phyloP scores from a whole-genome alignment of 2,797 vertebrate species.

The Spea hammondii region DNA sequence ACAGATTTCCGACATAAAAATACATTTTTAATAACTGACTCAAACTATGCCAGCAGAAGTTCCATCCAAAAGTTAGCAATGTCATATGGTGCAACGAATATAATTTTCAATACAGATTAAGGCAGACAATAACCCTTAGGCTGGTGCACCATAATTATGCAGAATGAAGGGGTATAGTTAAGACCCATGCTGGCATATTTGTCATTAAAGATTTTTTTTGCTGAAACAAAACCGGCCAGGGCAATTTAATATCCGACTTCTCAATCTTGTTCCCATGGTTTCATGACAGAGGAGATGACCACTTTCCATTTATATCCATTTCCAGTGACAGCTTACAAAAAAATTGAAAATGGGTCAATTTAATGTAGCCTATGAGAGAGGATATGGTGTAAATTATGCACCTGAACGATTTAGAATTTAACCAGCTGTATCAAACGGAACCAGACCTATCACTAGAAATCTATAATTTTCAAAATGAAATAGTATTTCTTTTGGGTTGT shows the following conservation, averaged over 20 bases:
- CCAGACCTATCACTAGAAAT: neutral
- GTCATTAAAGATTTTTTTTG: conserved; percentile 55
- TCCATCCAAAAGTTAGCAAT: neutral
- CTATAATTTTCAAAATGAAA: neutral
- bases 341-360: conserved; percentile 61
- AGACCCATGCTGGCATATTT: conserved; percentile 52
- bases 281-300: conserved; percentile 57
- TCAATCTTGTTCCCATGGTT: conserved; percentile 72
- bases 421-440: conserved; percentile 41
- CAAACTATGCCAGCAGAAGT: neutral
- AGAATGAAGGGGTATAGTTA: conserved; percentile 52
- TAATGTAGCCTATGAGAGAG: conserved; percentile 61
- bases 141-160: conserved; percentile 54
- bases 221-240: conserved; percentile 57
- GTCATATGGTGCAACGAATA: neutral
- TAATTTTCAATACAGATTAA: conserved; percentile 40
- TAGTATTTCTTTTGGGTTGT: neutral
- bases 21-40: neutral
- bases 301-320: conserved; percentile 63
- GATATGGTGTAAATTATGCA: conserved; percentile 55
- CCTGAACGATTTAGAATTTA: conserved; percentile 51
- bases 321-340: conserved; percentile 60
- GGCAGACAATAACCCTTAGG: conserved; percentile 49
- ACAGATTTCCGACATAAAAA: neutral
- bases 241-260: conserved; percentile 61